phyloP scores from a whole-genome alignment of 2,113 vertebrate genomes.

The Aleadryas rufinucha region DNA sequence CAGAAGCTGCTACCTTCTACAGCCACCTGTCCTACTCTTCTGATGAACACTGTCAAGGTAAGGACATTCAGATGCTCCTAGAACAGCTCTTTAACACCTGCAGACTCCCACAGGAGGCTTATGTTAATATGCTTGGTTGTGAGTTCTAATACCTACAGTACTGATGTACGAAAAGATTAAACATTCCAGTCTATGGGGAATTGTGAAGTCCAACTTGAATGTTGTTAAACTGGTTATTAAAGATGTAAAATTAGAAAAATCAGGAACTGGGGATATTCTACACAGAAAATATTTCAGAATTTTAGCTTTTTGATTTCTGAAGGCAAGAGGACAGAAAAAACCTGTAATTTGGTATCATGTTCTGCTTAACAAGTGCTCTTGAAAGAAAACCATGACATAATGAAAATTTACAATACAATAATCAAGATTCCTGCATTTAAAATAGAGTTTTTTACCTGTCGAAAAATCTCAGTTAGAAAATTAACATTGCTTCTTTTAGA shows the following conservation, averaged over 20 bases:
- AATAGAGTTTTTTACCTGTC: constrained; percentile 83
- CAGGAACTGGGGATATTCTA: not conserved
- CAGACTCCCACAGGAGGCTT: not conserved
- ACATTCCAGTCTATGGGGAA: not conserved
- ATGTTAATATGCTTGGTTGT: not conserved
- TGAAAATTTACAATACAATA: not conserved
- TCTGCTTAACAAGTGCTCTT: not conserved
- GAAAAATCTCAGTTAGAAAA: constrained; percentile 98
- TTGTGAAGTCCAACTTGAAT: not conserved
- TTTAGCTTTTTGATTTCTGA: not conserved
- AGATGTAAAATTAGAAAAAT: not conserved
- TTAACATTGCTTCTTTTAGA: constrained; percentile 93
- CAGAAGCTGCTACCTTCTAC: not conserved
- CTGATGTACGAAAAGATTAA: not conserved
- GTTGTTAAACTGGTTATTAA: not conserved
- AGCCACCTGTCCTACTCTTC: not conserved
- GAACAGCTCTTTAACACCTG: not conserved
- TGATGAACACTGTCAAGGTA: not conserved
- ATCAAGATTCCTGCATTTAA: not conserved
- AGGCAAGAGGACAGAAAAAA: not conserved
- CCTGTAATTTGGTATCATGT: not conserved
- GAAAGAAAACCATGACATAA: not conserved
- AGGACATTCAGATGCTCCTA: not conserved
- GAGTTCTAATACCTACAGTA: not conserved
- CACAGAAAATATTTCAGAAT: not conserved